These are phyloP conservation scores for Cnemophilus loriae DNA, from an alignment of 2,113 vertebrate species.

Conservation along the genomic window DNA sequence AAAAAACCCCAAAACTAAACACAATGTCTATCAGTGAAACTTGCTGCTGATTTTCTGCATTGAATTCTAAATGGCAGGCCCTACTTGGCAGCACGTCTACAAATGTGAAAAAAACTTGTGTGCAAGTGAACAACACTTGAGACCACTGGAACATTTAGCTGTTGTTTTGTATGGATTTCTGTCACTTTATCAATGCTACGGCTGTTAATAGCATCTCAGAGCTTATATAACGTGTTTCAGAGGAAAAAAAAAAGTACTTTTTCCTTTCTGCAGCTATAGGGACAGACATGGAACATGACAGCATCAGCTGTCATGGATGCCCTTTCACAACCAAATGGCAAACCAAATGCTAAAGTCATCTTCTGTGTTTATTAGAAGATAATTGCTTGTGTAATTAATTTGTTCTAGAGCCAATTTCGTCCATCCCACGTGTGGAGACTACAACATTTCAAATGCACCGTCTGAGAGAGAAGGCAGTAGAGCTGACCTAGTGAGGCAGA, in stretches of 20 bases:
- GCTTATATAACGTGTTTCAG: neutral
- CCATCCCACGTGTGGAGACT: rapidly evolving
- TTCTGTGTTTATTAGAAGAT: neutral
- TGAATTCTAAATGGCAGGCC: neutral
- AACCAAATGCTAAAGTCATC: neutral
- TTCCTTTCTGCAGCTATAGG: neutral
- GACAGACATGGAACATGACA: neutral
- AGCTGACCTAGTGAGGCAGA: neutral
- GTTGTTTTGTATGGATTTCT: neutral
- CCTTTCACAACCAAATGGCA: neutral
- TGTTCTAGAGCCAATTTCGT: neutral
- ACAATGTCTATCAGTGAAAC: neutral
- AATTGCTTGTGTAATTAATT: neutral
- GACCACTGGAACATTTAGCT: neutral
- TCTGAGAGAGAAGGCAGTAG: neutral
- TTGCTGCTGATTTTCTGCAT: neutral
- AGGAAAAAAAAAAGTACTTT: neutral
- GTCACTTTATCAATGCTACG: neutral
- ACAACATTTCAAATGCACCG: neutral
- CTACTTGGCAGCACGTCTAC: neutral
- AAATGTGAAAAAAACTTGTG: neutral
- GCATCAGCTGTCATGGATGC: neutral
- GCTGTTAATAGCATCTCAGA: neutral
- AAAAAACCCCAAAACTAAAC: neutral
- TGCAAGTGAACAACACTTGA: neutral